A percentile compares a stretch with the other conserved stretches of the same genome.
These are phyloP conservation scores for Metallyticus violacea DNA, from an alignment of 2,888 invertebrate species.

Conservation along the genomic window DNA sequence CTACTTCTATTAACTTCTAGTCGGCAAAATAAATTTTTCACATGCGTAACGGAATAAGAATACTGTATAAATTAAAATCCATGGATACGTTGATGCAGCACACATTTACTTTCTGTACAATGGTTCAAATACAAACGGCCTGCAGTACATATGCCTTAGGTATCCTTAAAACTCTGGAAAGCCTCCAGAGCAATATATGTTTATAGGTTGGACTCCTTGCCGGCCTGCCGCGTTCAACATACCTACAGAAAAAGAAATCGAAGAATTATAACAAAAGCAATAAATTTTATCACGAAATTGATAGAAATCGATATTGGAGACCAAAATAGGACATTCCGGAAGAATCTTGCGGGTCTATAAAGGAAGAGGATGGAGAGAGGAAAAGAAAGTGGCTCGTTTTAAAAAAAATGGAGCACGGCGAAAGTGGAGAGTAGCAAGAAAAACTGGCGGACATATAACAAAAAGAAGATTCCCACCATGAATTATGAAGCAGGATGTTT, in stretches of 20 bases:
- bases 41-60: too few species aligned
- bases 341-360: not conserved
- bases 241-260: not conserved
- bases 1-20: too few species aligned
- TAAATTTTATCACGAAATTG: not conserved
- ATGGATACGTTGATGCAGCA: too few species aligned
- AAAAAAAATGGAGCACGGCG: not conserved
- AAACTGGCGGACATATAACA: constrained; percentile 7
- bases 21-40: too few species aligned
- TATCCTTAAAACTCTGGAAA: not conserved
- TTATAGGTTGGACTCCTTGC: not conserved
- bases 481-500: constrained; percentile 13
- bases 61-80: too few species aligned
- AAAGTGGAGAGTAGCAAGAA: constrained; percentile 4
- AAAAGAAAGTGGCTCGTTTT: not conserved
- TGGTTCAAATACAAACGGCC: too few species aligned
- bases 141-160: too few species aligned
- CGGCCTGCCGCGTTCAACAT: not conserved
- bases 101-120: too few species aligned
- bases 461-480: constrained; percentile 2
- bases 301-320: not conserved
- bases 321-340: not conserved
- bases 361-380: not conserved
- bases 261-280: not conserved
- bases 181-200: not conserved